Percentiles rank a stretch among this genome's conserved stretches.
Conservation (phyloP, 2,888 invertebrate species). For the Orthosia cruda region DNA sequence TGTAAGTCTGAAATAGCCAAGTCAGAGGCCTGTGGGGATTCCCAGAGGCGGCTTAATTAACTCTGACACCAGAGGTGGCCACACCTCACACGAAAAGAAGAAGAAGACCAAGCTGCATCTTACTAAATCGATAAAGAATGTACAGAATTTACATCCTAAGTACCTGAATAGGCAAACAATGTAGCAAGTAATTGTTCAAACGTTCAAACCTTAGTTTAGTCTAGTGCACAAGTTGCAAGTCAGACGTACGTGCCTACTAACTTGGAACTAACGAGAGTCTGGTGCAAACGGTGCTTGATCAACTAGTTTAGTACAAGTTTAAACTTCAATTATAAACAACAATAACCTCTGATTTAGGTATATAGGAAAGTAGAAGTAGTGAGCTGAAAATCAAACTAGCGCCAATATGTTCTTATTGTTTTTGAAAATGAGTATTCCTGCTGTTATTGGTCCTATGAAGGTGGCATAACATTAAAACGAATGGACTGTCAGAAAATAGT, state of each 20-base stretch:
- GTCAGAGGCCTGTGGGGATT: no score
- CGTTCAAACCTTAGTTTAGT: slow-evolving; percentile 4
- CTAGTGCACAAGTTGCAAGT: slow-evolving; percentile 15
- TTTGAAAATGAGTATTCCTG: not conserved
- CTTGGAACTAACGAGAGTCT: not conserved
- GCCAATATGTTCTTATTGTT: not conserved
- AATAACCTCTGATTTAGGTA: not conserved
- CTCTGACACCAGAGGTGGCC: no score
- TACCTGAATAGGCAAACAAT: slow-evolving; percentile 10
- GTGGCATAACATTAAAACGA: no score
- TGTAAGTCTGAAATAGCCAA: no score
- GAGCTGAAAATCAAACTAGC: not conserved
- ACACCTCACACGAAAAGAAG: no score
- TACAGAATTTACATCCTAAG: not conserved
- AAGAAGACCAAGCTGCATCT: not conserved
- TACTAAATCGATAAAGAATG: not conserved
- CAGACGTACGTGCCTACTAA: not conserved
- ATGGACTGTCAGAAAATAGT: not conserved
- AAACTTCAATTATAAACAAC: not conserved
- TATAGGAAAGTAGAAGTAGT: not conserved
- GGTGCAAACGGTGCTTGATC: slow-evolving; percentile 25
- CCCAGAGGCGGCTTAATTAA: no score
- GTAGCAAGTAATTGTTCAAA: slow-evolving; percentile 6
- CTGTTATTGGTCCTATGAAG: not conserved
- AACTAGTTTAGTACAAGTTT: slow-evolving; percentile 29